phyloP scores from a whole-genome alignment of 2,113 vertebrate species.

The Phylloscopus whistleri region DNA sequence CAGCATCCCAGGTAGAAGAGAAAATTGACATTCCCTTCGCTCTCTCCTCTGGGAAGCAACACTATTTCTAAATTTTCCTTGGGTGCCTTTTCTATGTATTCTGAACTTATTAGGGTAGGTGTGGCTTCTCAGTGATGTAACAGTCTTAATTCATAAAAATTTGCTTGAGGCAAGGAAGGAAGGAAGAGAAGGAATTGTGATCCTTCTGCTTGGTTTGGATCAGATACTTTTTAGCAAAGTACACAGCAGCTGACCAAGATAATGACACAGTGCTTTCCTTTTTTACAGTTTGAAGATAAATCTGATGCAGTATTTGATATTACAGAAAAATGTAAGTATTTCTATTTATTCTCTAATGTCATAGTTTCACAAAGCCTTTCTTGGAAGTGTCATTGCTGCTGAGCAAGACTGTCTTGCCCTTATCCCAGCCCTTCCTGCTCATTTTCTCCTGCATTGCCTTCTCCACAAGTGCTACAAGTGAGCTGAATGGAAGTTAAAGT shows the following conservation, averaged over 20 bases:
- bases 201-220: background rate
- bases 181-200: background rate
- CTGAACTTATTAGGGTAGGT: background rate
- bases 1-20: background rate
- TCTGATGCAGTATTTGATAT: conserved; percentile 77
- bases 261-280: conserved; percentile 56
- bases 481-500: background rate
- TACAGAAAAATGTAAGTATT: conserved; percentile 79
- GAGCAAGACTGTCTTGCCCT: background rate
- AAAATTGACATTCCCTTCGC: background rate
- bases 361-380: background rate
- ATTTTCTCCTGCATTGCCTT: background rate
- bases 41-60: background rate
- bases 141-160: background rate
- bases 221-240: background rate
- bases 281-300: conserved; percentile 80
- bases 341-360: conserved; percentile 41
- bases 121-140: background rate
- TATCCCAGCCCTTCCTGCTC: background rate
- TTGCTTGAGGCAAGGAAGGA: background rate
- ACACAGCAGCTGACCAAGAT: conserved; percentile 13
- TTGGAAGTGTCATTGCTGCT: background rate
- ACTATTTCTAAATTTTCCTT: background rate
- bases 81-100: background rate
- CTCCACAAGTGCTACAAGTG: background rate